phyloP scores from a whole-genome alignment of 2,797 vertebrate genomes.

The Mallotus villosus region DNA sequence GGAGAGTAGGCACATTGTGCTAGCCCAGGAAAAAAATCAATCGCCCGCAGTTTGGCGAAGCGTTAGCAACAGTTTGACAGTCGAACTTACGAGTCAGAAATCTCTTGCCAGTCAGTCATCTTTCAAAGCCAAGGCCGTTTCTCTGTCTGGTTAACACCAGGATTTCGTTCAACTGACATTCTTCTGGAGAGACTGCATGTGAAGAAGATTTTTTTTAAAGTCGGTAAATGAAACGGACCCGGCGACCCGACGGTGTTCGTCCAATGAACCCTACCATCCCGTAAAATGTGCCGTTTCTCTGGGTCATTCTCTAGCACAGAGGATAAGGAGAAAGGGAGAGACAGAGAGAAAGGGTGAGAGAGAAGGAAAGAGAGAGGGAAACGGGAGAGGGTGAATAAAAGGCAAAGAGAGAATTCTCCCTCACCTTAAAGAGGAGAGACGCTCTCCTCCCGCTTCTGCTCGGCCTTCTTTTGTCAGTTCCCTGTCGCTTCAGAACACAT shows the following conservation, averaged over 20 bases:
- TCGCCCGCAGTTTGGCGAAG: background rate
- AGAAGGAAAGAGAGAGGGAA: background rate
- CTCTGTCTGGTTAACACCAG: background rate
- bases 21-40: background rate
- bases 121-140: background rate
- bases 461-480: constrained; percentile 23
- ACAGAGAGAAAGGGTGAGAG: background rate
- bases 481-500: constrained; percentile 52
- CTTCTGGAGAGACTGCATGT: background rate
- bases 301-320: background rate
- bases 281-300: too few relatives aligned
- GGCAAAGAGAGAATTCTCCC: constrained; percentile 4
- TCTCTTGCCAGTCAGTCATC: background rate
- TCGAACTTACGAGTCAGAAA: background rate
- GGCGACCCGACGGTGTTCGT: background rate
- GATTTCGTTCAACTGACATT: background rate
- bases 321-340: background rate
- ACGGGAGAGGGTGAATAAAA: constrained; percentile 17
- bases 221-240: too few relatives aligned
- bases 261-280: background rate
- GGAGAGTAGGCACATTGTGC: background rate
- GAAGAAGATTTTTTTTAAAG: too few relatives aligned
- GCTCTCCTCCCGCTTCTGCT: constrained; percentile 21
- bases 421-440: constrained; percentile 11
- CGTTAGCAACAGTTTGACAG: background rate